Conservation (phyloP, 2,113 vertebrate species). For the Pedetes capensis region DNA sequence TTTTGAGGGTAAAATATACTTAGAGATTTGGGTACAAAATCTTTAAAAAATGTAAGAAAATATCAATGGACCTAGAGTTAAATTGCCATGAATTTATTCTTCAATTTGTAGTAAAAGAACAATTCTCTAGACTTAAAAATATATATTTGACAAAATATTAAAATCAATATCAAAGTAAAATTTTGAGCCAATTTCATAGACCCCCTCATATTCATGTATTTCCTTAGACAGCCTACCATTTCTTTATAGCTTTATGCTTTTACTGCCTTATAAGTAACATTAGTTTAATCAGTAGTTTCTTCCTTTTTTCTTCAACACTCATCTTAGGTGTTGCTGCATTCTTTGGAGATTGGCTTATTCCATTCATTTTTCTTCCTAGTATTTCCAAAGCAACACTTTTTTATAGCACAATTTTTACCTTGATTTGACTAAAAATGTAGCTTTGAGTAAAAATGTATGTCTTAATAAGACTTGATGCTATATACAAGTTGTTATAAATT, state of each 20-base stretch:
- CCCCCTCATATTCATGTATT: not conserved
- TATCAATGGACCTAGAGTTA: not conserved
- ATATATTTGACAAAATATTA: not conserved
- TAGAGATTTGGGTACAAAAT: not conserved
- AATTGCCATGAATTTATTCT: not conserved
- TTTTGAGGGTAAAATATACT: not conserved
- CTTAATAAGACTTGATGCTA: not conserved
- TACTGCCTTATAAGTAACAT: not conserved
- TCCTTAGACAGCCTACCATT: not conserved
- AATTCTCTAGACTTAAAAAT: not conserved
- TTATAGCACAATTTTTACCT: not conserved
- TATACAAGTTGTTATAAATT: too few species aligned
- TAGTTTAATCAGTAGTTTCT: not conserved
- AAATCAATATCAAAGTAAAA: not conserved
- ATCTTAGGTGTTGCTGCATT: not conserved
- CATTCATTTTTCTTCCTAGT: not conserved
- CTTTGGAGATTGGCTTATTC: not conserved
- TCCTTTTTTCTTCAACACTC: not conserved
- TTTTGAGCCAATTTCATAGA: not conserved
- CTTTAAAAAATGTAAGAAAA: not conserved
- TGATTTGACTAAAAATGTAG: not conserved
- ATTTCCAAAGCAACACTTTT: not conserved
- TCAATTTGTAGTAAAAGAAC: not conserved
- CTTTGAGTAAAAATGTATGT: not conserved
- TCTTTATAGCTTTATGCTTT: not conserved